Conservation (phyloP, 2,797 vertebrate genomes). For the Hoplostethus mediterraneus region DNA sequence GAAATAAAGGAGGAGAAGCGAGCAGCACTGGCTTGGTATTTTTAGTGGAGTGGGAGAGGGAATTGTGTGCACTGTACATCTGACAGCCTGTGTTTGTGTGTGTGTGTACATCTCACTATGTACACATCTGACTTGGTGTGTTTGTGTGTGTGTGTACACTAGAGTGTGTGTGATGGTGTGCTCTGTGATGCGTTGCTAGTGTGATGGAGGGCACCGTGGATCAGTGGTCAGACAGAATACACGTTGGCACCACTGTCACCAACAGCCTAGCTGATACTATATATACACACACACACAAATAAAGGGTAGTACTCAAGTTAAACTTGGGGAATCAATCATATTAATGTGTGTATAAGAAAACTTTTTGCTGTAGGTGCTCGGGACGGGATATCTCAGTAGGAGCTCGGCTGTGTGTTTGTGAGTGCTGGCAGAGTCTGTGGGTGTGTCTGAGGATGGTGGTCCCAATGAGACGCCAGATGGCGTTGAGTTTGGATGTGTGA, state of each 20-base stretch:
- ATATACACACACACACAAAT: slow-evolving; percentile 13
- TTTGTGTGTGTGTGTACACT: slow-evolving; percentile 4
- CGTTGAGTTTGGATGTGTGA: too few relatives aligned
- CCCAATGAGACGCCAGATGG: too few relatives aligned
- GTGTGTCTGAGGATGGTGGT: too few relatives aligned
- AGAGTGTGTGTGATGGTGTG: slow-evolving; percentile 23
- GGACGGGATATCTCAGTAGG: too few relatives aligned
- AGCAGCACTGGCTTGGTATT: background rate
- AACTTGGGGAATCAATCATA: slow-evolving; percentile 1
- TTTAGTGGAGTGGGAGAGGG: background rate
- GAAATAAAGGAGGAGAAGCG: background rate
- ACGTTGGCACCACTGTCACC: slow-evolving; percentile 34
- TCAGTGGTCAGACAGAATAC: slow-evolving; percentile 60
- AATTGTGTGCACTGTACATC: background rate
- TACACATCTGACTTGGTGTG: background rate
- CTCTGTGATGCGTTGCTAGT: slow-evolving; percentile 49
- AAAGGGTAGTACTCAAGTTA: background rate
- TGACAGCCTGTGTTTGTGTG: background rate
- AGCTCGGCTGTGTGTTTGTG: too few relatives aligned
- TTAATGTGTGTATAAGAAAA: too few relatives aligned
- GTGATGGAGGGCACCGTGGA: slow-evolving; percentile 66
- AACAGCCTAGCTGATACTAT: slow-evolving; percentile 24
- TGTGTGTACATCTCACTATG: background rate
- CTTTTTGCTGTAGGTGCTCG: too few relatives aligned
- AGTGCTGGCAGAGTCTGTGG: too few relatives aligned